These are phyloP conservation scores for Phainopepla nitens DNA, from an alignment of 2,113 vertebrate genomes.

Conservation along the genomic window DNA sequence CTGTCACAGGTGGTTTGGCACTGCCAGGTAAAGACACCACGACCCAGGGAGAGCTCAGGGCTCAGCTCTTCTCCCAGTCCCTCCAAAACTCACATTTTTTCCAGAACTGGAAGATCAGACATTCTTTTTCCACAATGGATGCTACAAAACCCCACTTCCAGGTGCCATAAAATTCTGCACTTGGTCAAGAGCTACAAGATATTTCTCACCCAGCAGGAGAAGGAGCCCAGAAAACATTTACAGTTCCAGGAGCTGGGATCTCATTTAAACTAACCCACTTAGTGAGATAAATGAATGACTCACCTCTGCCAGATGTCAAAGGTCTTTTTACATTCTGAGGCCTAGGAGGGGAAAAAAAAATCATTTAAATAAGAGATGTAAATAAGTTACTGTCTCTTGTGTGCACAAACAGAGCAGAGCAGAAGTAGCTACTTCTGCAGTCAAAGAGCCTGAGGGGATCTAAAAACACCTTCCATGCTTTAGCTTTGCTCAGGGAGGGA, in stretches of 20 bases:
- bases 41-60: neutral
- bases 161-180: neutral
- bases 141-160: neutral
- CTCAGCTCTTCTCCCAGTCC: neutral
- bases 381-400: neutral
- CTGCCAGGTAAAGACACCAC: neutral
- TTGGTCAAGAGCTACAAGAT: neutral
- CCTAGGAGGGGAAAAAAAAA: slow-evolving; percentile 60
- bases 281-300: slow-evolving; percentile 45
- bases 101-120: neutral
- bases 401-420: neutral
- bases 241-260: neutral
- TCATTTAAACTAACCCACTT: neutral
- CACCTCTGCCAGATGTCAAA: slow-evolving; percentile 75
- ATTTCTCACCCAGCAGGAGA: neutral
- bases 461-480: neutral
- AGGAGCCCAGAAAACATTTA: neutral
- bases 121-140: neutral
- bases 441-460: neutral
- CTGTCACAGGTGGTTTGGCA: neutral
- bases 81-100: neutral
- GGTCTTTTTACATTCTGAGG: slow-evolving; percentile 86
- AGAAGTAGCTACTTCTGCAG: neutral
- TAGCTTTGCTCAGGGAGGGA: neutral
- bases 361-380: neutral